Conservation (phyloP, 2,113 vertebrate species). For the Cnemophilus loriae region DNA sequence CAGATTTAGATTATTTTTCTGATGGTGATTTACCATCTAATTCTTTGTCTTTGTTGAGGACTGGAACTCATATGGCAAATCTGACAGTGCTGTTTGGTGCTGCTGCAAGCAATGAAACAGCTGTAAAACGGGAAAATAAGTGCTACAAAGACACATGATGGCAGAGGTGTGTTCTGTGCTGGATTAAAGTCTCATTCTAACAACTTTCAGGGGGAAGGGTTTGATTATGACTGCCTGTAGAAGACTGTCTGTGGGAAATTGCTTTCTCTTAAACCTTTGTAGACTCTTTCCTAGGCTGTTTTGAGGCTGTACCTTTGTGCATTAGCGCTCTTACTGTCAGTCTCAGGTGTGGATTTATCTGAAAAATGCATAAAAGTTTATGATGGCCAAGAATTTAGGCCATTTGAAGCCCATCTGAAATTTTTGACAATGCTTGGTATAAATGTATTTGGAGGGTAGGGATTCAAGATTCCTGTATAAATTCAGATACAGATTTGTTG, state of each 20-base stretch:
- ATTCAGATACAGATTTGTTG: neutral
- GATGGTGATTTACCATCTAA: neutral
- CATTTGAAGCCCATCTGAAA: neutral
- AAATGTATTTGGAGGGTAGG: neutral
- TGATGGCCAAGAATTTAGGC: neutral
- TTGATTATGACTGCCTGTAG: neutral
- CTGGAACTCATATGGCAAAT: neutral
- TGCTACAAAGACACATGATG: accelerated
- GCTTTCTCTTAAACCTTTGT: neutral
- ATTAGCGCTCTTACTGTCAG: neutral
- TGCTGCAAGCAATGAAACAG: neutral
- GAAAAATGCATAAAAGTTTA: neutral
- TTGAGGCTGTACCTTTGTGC: neutral
- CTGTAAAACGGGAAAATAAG: neutral
- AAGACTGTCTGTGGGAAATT: neutral
- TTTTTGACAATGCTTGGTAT: neutral
- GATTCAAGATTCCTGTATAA: neutral
- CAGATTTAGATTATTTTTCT: neutral
- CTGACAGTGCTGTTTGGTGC: neutral
- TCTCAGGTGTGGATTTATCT: neutral
- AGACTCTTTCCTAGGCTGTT: neutral
- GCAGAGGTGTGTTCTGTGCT: neutral
- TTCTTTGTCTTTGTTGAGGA: neutral
- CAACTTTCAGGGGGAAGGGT: neutral
- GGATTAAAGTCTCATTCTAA: neutral